Evolutionary conservation across 2,888 invertebrate genomes (phyloP).

Genomic region (Trichopria drosophilae): DNA sequence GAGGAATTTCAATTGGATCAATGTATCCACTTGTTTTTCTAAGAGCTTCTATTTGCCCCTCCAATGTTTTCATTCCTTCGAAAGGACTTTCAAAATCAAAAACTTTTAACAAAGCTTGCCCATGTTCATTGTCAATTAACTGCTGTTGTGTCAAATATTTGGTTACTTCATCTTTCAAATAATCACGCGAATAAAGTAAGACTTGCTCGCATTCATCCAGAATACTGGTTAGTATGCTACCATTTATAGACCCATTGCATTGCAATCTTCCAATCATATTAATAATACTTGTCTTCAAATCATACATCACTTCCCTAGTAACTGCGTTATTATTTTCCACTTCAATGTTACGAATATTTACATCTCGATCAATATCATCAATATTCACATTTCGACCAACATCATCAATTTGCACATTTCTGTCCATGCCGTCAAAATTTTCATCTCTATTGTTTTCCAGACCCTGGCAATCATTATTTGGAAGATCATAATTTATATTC

Average conservation of each 20-base stretch:
- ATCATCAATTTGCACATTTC: too few relatives aligned
- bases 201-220: conserved; percentile 19
- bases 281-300: conserved; percentile 1
- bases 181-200: conserved; percentile 2
- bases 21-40: conserved; percentile 21
- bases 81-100: conserved; percentile 26
- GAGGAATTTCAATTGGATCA: conserved; percentile 23
- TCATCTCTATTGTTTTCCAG: too few relatives aligned
- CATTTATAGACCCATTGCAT: conserved; percentile 20
- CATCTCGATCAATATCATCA: too few relatives aligned
- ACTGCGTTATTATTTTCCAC: too few relatives aligned
- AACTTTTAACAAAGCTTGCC: conserved; percentile 4
- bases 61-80: conserved; percentile 18
- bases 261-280: conserved; percentile 15
- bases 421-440: too few relatives aligned
- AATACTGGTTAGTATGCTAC: conserved; percentile 5
- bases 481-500: too few relatives aligned
- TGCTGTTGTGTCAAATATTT: not conserved
- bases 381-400: too few relatives aligned
- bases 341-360: too few relatives aligned
- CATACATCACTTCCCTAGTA: too few relatives aligned
- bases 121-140: not conserved
- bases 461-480: too few relatives aligned
- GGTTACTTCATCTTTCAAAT: conserved; percentile 4
- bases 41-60: conserved; percentile 29